phyloP scores from a whole-genome alignment of 1,140 invertebrate species.

The Eueides isabella region DNA sequence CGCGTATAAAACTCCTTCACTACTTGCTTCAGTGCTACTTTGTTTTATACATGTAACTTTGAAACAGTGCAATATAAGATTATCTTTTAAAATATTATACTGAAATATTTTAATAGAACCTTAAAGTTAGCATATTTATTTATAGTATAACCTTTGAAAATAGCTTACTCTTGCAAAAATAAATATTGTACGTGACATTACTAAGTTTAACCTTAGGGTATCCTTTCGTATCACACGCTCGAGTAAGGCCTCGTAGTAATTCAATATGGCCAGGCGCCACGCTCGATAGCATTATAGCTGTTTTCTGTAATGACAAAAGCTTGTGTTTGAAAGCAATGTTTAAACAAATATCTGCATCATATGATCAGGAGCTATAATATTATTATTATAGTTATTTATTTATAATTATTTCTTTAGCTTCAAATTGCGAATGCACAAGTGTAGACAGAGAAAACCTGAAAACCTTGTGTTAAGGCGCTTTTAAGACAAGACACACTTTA shows the following conservation, averaged over 20 bases:
- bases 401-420: no score
- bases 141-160: not conserved
- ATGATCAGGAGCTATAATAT: not conserved
- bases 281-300: constrained; percentile 59
- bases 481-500: no score
- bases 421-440: no score
- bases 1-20: constrained; percentile 44
- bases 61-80: not conserved
- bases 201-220: constrained; percentile 52
- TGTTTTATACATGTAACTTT: not conserved
- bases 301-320: constrained; percentile 40
- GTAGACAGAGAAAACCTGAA: no score
- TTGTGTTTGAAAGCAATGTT: constrained; percentile 3
- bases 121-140: not conserved
- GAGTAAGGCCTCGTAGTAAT: constrained; percentile 73
- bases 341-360: not conserved
- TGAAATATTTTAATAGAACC: not conserved
- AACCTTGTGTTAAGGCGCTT: no score
- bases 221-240: constrained; percentile 69
- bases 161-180: not conserved
- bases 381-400: no score
- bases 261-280: constrained; percentile 70
- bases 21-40: constrained; percentile 11
- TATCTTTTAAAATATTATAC: not conserved
- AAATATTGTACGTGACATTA: constrained; percentile 48